Percentiles rank a stretch among this genome's conserved stretches.
phyloP scores from a whole-genome alignment of 1,140 invertebrate species.

The Brevipalpus yothersi region DNA sequence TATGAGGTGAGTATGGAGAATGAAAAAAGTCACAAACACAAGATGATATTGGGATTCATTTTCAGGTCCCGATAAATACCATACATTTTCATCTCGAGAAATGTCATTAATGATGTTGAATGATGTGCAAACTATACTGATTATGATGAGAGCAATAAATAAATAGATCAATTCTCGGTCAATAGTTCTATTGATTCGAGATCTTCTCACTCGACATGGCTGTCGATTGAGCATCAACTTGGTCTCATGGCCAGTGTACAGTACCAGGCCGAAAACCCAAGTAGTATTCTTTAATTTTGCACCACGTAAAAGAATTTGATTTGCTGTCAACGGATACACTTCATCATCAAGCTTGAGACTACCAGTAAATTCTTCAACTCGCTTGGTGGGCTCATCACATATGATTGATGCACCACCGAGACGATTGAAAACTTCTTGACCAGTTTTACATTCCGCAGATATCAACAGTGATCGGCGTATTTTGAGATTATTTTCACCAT shows the following conservation, averaged over 20 bases:
- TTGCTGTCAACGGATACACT: constrained; percentile 44
- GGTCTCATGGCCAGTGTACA: constrained; percentile 91
- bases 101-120: constrained; percentile 60
- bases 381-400: constrained; percentile 82
- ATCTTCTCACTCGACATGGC: constrained; percentile 62
- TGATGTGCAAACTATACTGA: constrained; percentile 66
- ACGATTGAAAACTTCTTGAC: background rate
- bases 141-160: constrained; percentile 63
- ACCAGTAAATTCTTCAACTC: constrained; percentile 90
- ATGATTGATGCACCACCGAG: constrained; percentile 32
- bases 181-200: constrained; percentile 73
- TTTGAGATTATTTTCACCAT: constrained; percentile 98
- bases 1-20: constrained; percentile 98
- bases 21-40: constrained; percentile 93
- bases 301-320: constrained; percentile 77
- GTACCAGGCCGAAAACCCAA: constrained; percentile 70
- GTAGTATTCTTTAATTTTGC: constrained; percentile 85
- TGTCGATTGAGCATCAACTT: constrained; percentile 78
- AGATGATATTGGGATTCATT: constrained; percentile 51
- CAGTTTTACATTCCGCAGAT: constrained; percentile 10
- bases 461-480: constrained; percentile 41
- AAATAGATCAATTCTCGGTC: constrained; percentile 84
- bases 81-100: constrained; percentile 16
- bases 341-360: constrained; percentile 43
- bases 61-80: constrained; percentile 9